Percentiles rank a stretch among this genome's conserved stretches.
Conservation (phyloP, 2,113 vertebrate genomes). For the Sphyrna mokarran region DNA sequence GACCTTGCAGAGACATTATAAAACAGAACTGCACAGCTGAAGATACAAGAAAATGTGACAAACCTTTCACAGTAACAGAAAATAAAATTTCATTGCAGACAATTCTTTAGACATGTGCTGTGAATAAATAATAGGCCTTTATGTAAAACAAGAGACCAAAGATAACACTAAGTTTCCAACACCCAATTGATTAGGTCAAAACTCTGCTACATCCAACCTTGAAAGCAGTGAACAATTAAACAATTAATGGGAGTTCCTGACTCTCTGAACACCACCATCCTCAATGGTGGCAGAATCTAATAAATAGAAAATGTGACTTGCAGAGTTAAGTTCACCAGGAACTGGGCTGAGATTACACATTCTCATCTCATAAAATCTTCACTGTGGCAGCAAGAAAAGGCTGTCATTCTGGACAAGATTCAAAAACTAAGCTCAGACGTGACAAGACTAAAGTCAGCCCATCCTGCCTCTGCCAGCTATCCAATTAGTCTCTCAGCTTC, state of each 20-base stretch:
- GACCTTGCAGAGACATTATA: neutral
- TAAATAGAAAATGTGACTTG: too few species aligned
- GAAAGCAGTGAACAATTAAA: neutral
- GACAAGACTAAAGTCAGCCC: neutral
- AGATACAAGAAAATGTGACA: neutral
- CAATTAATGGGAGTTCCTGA: neutral
- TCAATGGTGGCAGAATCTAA: neutral
- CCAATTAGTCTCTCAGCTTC: neutral
- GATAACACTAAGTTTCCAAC: neutral
- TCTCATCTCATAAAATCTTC: neutral
- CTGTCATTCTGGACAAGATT: neutral
- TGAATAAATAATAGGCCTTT: neutral
- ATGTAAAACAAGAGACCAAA: neutral
- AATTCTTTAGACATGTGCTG: neutral
- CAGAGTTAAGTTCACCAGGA: neutral
- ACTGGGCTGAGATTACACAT: neutral
- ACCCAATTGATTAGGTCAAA: neutral
- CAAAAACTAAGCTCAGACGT: neutral
- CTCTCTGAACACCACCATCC: neutral
- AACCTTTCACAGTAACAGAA: neutral
- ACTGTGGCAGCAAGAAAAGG: neutral
- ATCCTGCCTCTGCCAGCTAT: neutral
- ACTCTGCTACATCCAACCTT: neutral
- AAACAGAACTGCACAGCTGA: neutral
- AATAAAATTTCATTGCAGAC: neutral